phyloP scores from a whole-genome alignment of 2,113 vertebrate genomes.

The Neolamprologus caudopunctatus region DNA sequence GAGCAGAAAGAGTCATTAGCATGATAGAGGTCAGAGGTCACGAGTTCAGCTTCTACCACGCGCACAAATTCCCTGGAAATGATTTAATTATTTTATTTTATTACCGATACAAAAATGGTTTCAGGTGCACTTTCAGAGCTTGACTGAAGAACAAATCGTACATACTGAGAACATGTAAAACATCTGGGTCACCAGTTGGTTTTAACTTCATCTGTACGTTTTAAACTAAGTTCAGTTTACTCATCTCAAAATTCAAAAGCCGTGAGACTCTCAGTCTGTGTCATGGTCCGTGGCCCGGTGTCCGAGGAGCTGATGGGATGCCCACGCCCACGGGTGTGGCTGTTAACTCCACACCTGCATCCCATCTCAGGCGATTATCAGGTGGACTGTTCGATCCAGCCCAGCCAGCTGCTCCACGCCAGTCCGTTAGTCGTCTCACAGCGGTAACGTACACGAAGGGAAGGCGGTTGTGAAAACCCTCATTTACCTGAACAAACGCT shows the following conservation, averaged over 20 bases:
- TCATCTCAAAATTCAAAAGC: not conserved
- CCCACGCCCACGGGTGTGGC: too few relatives aligned
- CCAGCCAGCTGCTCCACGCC: too few relatives aligned
- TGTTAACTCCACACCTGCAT: too few relatives aligned
- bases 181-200: rapidly evolving
- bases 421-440: too few relatives aligned
- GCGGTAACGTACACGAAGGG: too few relatives aligned
- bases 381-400: too few relatives aligned
- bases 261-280: rapidly evolving
- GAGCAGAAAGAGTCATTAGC: rapidly evolving
- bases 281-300: too few relatives aligned
- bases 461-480: too few relatives aligned
- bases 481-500: too few relatives aligned
- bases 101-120: not conserved
- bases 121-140: not conserved
- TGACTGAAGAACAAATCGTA: not conserved
- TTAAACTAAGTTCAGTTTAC: not conserved
- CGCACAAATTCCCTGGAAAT: not conserved
- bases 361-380: too few relatives aligned
- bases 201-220: not conserved
- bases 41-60: not conserved
- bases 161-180: not conserved
- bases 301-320: too few relatives aligned
- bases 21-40: not conserved
- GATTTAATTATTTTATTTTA: not conserved